Percentiles rank a stretch among this genome's conserved stretches.
Evolutionary conservation across 2,888 invertebrate species (phyloP).

Genomic region (Tromatobia lineatoria): DNA sequence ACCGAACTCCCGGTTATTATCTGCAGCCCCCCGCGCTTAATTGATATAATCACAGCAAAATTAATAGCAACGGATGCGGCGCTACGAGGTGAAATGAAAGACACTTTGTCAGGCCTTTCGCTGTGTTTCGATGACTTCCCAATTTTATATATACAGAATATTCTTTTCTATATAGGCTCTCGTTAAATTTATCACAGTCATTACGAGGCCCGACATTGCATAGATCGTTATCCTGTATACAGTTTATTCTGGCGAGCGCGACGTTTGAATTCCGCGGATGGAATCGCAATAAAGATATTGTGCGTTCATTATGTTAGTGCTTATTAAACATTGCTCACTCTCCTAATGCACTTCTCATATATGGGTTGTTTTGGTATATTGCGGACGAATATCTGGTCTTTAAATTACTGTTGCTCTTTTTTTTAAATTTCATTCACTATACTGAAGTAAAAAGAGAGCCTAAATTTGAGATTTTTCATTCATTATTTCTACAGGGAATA

Average conservation of each 20-base stretch:
- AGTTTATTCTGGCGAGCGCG: slow-evolving; percentile 14
- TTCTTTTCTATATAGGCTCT: background rate
- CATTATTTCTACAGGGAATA: no score
- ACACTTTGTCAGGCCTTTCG: slow-evolving; percentile 17
- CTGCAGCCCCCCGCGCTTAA: background rate
- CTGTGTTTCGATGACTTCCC: slow-evolving; percentile 7
- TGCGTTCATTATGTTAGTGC: background rate
- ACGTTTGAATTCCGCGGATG: slow-evolving; percentile 11
- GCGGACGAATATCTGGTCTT: no score
- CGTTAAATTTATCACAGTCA: background rate
- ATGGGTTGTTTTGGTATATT: no score
- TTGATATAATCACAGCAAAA: slow-evolving; percentile 19
- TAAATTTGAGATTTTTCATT: no score
- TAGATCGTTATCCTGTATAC: background rate
- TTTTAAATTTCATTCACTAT: no score
- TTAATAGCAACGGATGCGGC: background rate
- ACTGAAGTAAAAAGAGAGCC: no score
- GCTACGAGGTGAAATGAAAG: background rate
- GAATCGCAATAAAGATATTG: background rate
- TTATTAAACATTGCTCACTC: no score
- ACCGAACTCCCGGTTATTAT: background rate
- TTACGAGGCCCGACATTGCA: background rate
- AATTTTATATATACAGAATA: slow-evolving; percentile 18
- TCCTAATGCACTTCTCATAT: no score
- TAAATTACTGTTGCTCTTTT: no score